Evolutionary conservation across 2,888 invertebrate genomes (phyloP).

Genomic region (Acanthosepion pharaonis): DNA sequence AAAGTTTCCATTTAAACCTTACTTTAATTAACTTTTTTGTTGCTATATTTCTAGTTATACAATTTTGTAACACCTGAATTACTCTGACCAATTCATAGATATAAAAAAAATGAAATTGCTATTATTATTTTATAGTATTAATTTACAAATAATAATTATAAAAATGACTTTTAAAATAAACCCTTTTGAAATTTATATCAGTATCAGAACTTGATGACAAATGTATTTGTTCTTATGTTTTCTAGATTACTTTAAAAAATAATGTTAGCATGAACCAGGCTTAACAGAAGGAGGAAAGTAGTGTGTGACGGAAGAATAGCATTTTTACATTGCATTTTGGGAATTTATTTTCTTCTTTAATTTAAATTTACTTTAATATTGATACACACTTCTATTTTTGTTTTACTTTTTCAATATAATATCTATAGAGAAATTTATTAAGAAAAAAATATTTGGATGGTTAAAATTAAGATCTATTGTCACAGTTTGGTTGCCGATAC

Average conservation of each 20-base stretch:
- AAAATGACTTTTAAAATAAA: background rate
- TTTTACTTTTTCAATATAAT: background rate
- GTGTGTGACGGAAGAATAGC: background rate
- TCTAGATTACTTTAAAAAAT: background rate
- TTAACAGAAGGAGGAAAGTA: background rate
- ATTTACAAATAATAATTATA: background rate
- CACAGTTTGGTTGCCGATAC: background rate
- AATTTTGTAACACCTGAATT: background rate
- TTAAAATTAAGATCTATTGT: background rate
- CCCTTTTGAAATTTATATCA: background rate
- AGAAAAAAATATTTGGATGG: background rate
- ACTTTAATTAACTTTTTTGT: background rate
- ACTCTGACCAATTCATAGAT: background rate
- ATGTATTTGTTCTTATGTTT: background rate
- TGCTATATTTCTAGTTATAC: background rate
- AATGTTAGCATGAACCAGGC: background rate
- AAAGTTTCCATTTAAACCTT: background rate
- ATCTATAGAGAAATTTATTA: background rate
- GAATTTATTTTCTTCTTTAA: background rate
- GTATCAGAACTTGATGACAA: background rate
- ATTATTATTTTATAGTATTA: background rate
- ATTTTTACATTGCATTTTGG: background rate
- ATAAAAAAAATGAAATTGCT: background rate
- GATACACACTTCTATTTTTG: background rate
- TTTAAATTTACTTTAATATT: background rate